phyloP scores from a whole-genome alignment of 2,888 invertebrate genomes.

The Blera fallax region DNA sequence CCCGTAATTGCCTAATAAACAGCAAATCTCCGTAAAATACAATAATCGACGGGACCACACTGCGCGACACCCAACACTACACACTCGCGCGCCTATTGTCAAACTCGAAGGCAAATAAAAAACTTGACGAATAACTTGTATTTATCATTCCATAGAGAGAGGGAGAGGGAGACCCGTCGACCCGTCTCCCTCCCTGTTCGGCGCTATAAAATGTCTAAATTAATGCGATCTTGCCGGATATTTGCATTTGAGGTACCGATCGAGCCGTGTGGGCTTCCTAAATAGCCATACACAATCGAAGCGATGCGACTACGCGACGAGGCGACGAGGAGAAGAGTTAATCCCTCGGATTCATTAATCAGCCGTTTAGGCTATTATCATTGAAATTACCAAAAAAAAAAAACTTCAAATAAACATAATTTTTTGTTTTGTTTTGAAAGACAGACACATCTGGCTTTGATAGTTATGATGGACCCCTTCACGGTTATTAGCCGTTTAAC shows the following conservation, averaged over 20 bases:
- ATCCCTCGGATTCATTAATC: slow-evolving; percentile 67
- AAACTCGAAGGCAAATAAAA: slow-evolving; percentile 55
- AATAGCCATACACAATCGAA: not conserved
- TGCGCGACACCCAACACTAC: slow-evolving; percentile 53
- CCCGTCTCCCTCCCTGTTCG: slow-evolving; percentile 21
- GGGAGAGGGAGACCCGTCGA: no score
- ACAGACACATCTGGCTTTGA: slow-evolving; percentile 38
- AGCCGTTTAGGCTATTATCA: slow-evolving; percentile 68
- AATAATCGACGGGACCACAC: slow-evolving; percentile 63
- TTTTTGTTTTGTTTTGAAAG: slow-evolving; percentile 62
- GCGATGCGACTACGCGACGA: no score
- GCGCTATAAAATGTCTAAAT: slow-evolving; percentile 65
- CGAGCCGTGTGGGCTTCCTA: slow-evolving; percentile 61
- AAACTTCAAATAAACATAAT: slow-evolving; percentile 44
- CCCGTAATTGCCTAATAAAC: slow-evolving; percentile 48
- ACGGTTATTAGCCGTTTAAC: slow-evolving; percentile 64
- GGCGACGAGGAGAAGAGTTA: slow-evolving; percentile 23
- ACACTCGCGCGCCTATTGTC: slow-evolving; percentile 30
- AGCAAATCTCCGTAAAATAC: slow-evolving; percentile 55
- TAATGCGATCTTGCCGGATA: slow-evolving; percentile 65
- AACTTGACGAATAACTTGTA: slow-evolving; percentile 67
- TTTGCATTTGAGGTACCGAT: slow-evolving; percentile 50
- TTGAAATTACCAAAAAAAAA: slow-evolving; percentile 63
- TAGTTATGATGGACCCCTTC: slow-evolving; percentile 49
- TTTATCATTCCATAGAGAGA: slow-evolving; percentile 57